These are phyloP conservation scores for Takifugu flavidus DNA, from an alignment of 2,113 vertebrate species.

Conservation along the genomic window DNA sequence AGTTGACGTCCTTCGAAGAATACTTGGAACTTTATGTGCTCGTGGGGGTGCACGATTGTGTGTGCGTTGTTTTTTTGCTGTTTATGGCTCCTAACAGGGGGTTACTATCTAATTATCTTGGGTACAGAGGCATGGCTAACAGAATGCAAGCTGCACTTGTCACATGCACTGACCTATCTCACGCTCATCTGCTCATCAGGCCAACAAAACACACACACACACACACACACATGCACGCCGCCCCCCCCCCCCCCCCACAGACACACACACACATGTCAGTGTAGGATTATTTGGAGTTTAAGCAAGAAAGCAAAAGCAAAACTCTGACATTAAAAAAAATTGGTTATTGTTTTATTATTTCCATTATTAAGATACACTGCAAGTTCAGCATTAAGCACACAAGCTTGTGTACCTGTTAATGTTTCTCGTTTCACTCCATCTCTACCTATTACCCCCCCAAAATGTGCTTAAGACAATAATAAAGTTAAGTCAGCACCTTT, in stretches of 20 bases:
- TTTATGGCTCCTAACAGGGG: slow-evolving; percentile 65
- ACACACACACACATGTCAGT: neutral
- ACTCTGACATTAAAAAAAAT: too few species aligned
- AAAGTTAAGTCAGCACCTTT: too few species aligned
- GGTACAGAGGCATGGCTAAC: slow-evolving; percentile 72
- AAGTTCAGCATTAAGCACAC: too few species aligned
- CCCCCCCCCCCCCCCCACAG: neutral
- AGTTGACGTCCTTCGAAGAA: neutral
- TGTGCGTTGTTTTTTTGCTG: slow-evolving; percentile 42
- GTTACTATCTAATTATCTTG: slow-evolving; percentile 67
- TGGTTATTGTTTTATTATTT: too few species aligned
- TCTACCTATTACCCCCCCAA: too few species aligned
- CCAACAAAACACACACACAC: slow-evolving; percentile 28
- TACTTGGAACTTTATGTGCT: neutral
- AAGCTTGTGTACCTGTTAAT: too few species aligned
- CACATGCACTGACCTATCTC: slow-evolving; percentile 65
- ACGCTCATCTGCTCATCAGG: slow-evolving; percentile 54
- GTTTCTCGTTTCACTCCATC: too few species aligned
- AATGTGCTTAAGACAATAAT: too few species aligned
- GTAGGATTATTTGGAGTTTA: too few species aligned
- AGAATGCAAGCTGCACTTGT: slow-evolving; percentile 65
- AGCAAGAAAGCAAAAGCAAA: neutral
- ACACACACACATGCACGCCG: neutral
- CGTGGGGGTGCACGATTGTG: slow-evolving; percentile 15
- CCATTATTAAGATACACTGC: too few species aligned